phyloP scores from a whole-genome alignment of 2,888 invertebrate genomes.

The Euplexia lucipara region DNA sequence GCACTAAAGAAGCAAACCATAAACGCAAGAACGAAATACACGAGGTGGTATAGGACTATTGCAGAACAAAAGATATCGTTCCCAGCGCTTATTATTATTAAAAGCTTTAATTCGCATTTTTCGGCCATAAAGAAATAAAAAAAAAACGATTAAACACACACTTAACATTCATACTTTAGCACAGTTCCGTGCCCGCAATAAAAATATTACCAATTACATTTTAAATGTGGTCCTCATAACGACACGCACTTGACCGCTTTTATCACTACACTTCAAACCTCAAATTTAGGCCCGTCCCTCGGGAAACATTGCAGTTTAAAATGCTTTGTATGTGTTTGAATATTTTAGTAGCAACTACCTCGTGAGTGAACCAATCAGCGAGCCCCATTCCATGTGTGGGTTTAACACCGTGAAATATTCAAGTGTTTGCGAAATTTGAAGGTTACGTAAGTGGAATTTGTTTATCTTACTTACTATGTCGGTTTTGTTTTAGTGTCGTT shows the following conservation, averaged over 20 bases:
- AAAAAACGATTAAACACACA: background rate
- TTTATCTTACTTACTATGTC: constrained; percentile 58
- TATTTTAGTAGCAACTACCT: constrained; percentile 67
- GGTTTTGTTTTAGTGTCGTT: constrained; percentile 44
- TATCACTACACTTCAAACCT: constrained; percentile 65
- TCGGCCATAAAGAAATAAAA: too few relatives aligned
- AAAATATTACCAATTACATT: constrained; percentile 51
- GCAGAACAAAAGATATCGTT: too few relatives aligned
- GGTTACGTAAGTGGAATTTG: constrained; percentile 53
- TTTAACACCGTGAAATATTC: constrained; percentile 49
- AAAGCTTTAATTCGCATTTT: too few relatives aligned
- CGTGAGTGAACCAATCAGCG: constrained; percentile 60
- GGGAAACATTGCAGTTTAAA: constrained; percentile 64
- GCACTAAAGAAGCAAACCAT: too few relatives aligned
- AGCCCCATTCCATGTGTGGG: constrained; percentile 54
- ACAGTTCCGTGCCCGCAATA: constrained; percentile 9
- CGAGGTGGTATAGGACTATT: too few relatives aligned
- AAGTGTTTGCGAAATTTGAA: constrained; percentile 48
- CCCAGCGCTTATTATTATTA: too few relatives aligned
- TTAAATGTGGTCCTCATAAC: constrained; percentile 49
- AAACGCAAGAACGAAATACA: too few relatives aligned
- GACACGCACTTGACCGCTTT: constrained; percentile 66
- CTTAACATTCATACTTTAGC: background rate
- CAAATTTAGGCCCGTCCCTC: constrained; percentile 66
- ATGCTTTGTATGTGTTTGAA: constrained; percentile 66